Percentiles rank a stretch among this genome's conserved stretches.
phyloP scores from a whole-genome alignment of 2,888 invertebrate species.

The Cordilura impudica region DNA sequence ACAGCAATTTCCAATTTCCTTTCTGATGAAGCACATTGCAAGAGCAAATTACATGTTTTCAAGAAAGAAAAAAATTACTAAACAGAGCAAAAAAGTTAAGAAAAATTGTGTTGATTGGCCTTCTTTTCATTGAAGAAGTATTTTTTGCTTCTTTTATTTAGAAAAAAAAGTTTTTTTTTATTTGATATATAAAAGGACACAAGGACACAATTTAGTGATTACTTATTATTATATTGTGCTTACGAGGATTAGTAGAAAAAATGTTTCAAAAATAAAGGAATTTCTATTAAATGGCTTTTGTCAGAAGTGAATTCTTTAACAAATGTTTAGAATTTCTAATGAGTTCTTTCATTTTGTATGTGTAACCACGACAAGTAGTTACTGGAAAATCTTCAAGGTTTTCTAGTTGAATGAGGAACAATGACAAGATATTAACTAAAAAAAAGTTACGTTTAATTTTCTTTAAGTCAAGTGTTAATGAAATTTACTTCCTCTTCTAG shows the following conservation, averaged over 20 bases:
- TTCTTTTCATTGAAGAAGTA: slow-evolving; percentile 67
- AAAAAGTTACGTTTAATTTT: background rate
- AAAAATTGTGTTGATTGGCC: slow-evolving; percentile 71
- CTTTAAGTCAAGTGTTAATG: slow-evolving; percentile 46
- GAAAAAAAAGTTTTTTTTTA: slow-evolving; percentile 36
- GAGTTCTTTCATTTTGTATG: slow-evolving; percentile 15
- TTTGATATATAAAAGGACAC: slow-evolving; percentile 59
- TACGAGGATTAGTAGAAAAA: slow-evolving; percentile 23
- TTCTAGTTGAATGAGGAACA: background rate
- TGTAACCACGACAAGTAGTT: no score
- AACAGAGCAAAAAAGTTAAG: slow-evolving; percentile 8
- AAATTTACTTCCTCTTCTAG: slow-evolving; percentile 52
- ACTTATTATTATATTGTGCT: slow-evolving; percentile 47
- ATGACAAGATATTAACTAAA: no score
- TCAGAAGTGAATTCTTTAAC: slow-evolving; percentile 48
- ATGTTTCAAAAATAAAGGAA: slow-evolving; percentile 2
- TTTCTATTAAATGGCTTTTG: slow-evolving; percentile 51
- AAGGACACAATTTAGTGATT: slow-evolving; percentile 64
- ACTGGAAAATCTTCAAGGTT: background rate
- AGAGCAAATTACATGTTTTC: slow-evolving; percentile 75
- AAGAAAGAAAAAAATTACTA: slow-evolving; percentile 15
- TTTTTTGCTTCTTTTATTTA: slow-evolving; percentile 44
- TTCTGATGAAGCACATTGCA: slow-evolving; percentile 77
- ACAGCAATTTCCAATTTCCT: slow-evolving; percentile 77
- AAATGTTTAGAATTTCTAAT: slow-evolving; percentile 52